Evolutionary conservation across 2,797 vertebrate genomes (phyloP).

Genomic region (Hipposideros larvatus): DNA sequence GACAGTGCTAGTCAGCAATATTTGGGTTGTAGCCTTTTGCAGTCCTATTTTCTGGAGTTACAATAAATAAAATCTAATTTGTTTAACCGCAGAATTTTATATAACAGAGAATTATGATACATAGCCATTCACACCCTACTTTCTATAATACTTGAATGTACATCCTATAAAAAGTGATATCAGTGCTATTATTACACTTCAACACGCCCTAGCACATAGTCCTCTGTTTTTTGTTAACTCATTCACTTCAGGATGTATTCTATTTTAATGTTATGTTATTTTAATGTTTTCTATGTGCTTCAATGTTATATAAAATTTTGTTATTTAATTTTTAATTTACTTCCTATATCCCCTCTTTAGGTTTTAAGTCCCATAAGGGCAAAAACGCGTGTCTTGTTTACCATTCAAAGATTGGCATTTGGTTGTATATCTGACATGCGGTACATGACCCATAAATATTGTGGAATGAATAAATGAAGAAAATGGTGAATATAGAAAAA

Average conservation of each 20-base stretch:
- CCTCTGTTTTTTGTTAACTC: background rate
- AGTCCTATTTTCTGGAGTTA: conserved; percentile 2
- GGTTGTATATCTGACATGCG: background rate
- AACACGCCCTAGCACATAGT: background rate
- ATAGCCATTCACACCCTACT: background rate
- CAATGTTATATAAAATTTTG: background rate
- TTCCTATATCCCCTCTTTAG: background rate
- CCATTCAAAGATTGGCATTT: background rate
- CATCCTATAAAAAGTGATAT: background rate
- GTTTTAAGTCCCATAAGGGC: background rate
- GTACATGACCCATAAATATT: background rate
- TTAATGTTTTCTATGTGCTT: background rate
- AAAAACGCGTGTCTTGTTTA: background rate
- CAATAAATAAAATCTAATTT: background rate
- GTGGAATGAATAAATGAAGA: background rate
- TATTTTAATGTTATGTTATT: background rate
- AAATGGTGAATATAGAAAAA: background rate
- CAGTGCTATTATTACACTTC: background rate
- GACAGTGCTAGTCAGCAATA: background rate
- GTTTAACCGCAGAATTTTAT: background rate
- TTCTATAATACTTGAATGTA: background rate
- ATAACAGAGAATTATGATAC: background rate
- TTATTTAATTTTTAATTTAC: background rate
- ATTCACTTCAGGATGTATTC: background rate
- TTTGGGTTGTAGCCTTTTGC: background rate